phyloP scores from a whole-genome alignment of 2,113 vertebrate genomes.

The Felis chaus region DNA sequence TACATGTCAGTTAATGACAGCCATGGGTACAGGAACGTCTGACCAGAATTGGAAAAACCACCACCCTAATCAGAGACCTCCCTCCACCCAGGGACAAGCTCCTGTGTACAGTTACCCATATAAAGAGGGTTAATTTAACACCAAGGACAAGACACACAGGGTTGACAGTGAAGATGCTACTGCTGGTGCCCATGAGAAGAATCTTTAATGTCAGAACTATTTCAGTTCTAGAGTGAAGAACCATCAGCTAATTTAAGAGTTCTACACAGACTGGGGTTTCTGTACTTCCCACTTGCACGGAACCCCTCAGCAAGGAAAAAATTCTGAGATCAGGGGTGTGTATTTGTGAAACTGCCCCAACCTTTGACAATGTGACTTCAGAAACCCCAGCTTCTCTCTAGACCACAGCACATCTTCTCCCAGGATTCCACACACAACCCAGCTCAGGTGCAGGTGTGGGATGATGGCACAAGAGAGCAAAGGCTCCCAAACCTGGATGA shows the following conservation, averaged over 20 bases:
- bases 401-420: background rate
- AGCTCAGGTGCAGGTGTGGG: background rate
- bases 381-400: background rate
- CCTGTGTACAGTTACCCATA: too few species aligned
- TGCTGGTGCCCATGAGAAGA: background rate
- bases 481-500: background rate
- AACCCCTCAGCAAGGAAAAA: background rate
- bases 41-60: background rate
- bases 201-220: background rate
- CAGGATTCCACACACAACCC: background rate
- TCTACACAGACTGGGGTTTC: background rate
- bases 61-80: background rate
- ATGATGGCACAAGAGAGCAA: background rate
- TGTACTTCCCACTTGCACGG: background rate
- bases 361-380: background rate
- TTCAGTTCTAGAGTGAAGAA: background rate
- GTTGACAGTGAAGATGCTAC: background rate
- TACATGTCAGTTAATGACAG: background rate
- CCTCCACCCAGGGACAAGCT: background rate
- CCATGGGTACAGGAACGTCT: too few species aligned
- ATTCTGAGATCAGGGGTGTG: background rate
- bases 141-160: background rate
- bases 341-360: background rate
- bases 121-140: background rate
- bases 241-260: background rate